Base-by-base conservation (phyloP, 2,113 vertebrate species). In the Symphodus melops region DNA sequence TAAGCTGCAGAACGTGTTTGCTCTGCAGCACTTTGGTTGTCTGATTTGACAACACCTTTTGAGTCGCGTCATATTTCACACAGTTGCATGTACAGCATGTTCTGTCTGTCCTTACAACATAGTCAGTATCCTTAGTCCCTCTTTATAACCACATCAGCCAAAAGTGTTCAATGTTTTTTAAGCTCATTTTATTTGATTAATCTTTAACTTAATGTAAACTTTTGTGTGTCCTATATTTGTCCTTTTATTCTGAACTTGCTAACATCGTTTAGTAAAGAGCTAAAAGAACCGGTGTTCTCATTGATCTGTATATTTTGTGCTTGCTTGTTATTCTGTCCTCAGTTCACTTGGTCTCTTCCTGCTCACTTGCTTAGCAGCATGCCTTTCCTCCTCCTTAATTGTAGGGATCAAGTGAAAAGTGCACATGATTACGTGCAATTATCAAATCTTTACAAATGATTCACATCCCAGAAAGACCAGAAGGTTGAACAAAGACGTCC, bases 341-440 rank as follows among this genome's bases (percentile, higher is more conserved):
- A n/a, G n/a, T n/a, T n/a, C n/a, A n/a, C n/a, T n/a, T n/a, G n/a
- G n/a, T n/a, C n/a, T n/a, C n/a, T n/a, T n/a, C n/a, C n/a, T n/a
- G n/a, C n/a, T n/a, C n/a, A n/a, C n/a, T n/a, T n/a, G n/a, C n/a
- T n/a, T n/a, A n/a, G n/a, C n/a, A n/a, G n/a, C n/a, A n/a, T n/a
- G n/a, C n/a, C 60, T 63, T 73, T 8, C 57, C 61, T 80, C 87
- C 69, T 70, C 56, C 51, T 33, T 84, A 87, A 88, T 85, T 70
- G 75, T 66, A 77, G 75, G 65, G 17, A 21, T 37, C 6, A 16
- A 72, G 48, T 58, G 70, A 59, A 85, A 75, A 71, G 80, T 41
- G 39, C 57, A 54, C 80, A 44, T 75, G 61, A 82, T 84, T 75
- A 61, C 65, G 60, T 59, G 63, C 81, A 72, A 23, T 42, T 54